Evolutionary conservation across 2,888 invertebrate species (phyloP).

Genomic region (Gerosis bhagava): DNA sequence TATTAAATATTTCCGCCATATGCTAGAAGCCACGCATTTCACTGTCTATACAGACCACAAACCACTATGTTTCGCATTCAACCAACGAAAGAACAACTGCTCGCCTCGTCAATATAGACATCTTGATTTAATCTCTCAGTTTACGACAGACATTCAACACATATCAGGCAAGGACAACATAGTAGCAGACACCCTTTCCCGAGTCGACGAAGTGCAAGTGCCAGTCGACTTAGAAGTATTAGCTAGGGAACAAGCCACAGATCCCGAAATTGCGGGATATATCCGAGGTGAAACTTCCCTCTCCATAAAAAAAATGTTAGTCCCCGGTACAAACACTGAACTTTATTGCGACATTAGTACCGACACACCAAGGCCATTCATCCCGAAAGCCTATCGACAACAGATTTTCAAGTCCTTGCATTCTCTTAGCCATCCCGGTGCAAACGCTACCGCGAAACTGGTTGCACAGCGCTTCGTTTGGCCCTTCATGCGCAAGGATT

Average conservation of each 20-base stretch:
- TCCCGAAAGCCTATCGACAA: background rate
- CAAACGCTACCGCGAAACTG: slow-evolving; percentile 26
- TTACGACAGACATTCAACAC: slow-evolving; percentile 25
- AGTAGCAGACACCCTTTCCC: slow-evolving; percentile 35
- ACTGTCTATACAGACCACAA: slow-evolving; percentile 35
- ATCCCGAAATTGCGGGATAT: too few species aligned
- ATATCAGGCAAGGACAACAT: slow-evolving; percentile 24
- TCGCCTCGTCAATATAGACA: slow-evolving; percentile 26
- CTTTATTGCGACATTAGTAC: too few species aligned
- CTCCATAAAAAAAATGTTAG: too few species aligned
- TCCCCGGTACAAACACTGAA: too few species aligned
- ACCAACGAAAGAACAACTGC: slow-evolving; percentile 30
- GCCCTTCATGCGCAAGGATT: slow-evolving; percentile 48
- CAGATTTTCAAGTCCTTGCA: background rate
- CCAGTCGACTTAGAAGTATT: too few species aligned
- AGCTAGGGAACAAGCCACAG: too few species aligned
- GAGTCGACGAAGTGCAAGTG: slow-evolving; percentile 33
- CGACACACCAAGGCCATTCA: too few species aligned
- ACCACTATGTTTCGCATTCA: slow-evolving; percentile 42
- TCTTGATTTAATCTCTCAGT: slow-evolving; percentile 33
- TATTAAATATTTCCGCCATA: slow-evolving; percentile 46
- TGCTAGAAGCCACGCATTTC: slow-evolving; percentile 49
- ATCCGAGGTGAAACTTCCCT: too few species aligned
- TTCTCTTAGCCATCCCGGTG: slow-evolving; percentile 12
- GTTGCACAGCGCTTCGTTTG: slow-evolving; percentile 49